phyloP scores from a whole-genome alignment of 2,797 vertebrate genomes.

The Esox masquinongy region DNA sequence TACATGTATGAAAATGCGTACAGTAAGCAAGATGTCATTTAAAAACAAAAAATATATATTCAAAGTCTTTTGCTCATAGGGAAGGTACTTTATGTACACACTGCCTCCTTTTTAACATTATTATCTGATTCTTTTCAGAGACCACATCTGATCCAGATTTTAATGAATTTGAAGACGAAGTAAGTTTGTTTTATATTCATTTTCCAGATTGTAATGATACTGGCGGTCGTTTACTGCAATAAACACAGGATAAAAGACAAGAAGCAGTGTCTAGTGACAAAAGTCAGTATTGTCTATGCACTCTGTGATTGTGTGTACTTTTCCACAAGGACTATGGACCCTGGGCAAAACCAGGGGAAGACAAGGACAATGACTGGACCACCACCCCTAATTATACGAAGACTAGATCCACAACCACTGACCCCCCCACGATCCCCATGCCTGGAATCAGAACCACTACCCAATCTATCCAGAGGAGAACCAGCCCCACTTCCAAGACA shows the following conservation, averaged over 20 bases:
- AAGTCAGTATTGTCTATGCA: background rate
- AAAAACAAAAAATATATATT: background rate
- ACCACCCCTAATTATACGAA: slow-evolving; percentile 33
- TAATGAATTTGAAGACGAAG: slow-evolving; percentile 77
- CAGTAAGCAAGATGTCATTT: no score
- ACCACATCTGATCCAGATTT: slow-evolving; percentile 74
- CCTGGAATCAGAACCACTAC: slow-evolving; percentile 56
- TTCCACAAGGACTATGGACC: slow-evolving; percentile 41
- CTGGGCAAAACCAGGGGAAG: slow-evolving; percentile 49
- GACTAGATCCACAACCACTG: slow-evolving; percentile 52
- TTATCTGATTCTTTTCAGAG: slow-evolving; percentile 80
- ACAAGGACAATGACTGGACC: slow-evolving; percentile 42
- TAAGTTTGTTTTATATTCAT: slow-evolving; percentile 32
- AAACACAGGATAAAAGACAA: background rate
- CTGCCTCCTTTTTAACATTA: slow-evolving; percentile 30
- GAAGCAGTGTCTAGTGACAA: background rate
- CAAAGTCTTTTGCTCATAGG: background rate
- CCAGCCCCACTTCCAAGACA: slow-evolving; percentile 28
- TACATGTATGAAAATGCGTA: background rate
- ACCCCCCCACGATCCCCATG: slow-evolving; percentile 52
- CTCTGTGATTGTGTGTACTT: slow-evolving; percentile 23
- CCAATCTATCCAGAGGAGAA: slow-evolving; percentile 23
- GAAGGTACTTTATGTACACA: background rate
- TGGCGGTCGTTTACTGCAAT: background rate
- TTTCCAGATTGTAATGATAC: background rate